These are phyloP conservation scores for Ceuthmochares aereus DNA, from an alignment of 2,113 vertebrate genomes.

Conservation along the genomic window DNA sequence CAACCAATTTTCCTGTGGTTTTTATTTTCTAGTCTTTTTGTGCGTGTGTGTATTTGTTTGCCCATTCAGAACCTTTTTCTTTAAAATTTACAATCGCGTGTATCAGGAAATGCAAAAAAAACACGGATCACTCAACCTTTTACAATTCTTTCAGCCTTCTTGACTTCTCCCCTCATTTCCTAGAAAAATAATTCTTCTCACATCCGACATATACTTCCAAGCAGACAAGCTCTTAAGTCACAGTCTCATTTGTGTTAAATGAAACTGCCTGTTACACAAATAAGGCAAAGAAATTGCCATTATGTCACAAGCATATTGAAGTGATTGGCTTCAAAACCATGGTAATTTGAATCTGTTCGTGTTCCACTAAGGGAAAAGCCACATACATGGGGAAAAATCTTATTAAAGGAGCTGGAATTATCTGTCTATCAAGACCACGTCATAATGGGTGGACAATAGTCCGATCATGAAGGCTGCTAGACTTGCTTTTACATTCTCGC, in stretches of 20 bases:
- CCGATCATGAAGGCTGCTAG: neutral
- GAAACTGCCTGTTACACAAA: neutral
- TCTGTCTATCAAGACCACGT: neutral
- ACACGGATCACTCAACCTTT: neutral
- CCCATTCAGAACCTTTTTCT: neutral
- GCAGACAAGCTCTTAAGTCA: neutral
- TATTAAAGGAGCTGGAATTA: neutral
- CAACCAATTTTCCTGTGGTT: neutral
- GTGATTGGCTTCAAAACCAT: neutral
- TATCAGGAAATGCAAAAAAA: neutral
- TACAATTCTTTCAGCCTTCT: neutral
- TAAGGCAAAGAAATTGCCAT: neutral
- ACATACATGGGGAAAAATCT: neutral
- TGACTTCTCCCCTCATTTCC: neutral
- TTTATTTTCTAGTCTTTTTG: neutral
- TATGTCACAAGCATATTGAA: neutral
- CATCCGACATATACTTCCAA: rapidly evolving
- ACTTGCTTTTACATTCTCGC: neutral
- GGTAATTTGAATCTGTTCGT: rapidly evolving
- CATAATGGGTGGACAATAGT: neutral
- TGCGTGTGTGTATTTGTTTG: neutral
- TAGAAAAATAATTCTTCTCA: neutral
- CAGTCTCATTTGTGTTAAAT: neutral
- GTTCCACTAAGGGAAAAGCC: neutral
- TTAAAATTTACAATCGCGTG: neutral